These are phyloP conservation scores for Apamea anceps DNA, from an alignment of 2,888 invertebrate genomes.

Conservation along the genomic window DNA sequence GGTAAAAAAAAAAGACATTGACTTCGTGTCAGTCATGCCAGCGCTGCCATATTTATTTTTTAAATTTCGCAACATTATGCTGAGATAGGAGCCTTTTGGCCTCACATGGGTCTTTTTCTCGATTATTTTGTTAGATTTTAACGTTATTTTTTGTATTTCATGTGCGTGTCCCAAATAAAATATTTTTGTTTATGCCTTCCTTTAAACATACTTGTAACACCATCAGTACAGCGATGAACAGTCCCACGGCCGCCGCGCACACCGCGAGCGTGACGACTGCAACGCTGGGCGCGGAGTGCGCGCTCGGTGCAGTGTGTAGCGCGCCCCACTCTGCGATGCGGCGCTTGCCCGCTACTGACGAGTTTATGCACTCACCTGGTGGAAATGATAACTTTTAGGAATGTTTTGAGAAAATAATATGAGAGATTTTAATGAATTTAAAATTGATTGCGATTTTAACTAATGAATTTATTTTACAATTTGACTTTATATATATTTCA, in stretches of 20 bases:
- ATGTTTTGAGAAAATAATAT: background rate
- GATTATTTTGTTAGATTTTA: background rate
- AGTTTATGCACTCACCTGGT: conserved; percentile 93
- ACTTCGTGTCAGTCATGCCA: background rate
- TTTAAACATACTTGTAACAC: conserved; percentile 92
- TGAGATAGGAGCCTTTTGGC: background rate
- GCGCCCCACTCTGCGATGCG: conserved; percentile 92
- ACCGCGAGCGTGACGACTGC: conserved; percentile 87
- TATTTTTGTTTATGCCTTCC: background rate
- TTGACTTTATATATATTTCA: too few species aligned
- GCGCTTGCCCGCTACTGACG: conserved; percentile 93
- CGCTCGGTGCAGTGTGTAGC: conserved; percentile 76
- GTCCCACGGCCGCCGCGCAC: conserved; percentile 92
- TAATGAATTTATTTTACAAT: too few species aligned
- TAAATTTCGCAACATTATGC: background rate
- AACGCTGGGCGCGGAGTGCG: conserved; percentile 85
- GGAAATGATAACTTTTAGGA: background rate
- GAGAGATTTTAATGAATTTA: too few species aligned
- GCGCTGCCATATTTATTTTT: background rate
- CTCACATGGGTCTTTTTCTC: background rate
- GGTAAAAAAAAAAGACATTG: background rate
- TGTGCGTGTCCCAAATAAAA: background rate
- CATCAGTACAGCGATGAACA: conserved; percentile 93
- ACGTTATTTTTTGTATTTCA: background rate
- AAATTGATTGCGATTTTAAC: too few species aligned